Evolutionary conservation across 1,140 invertebrate genomes (phyloP).

Genomic region (Proales similis): DNA sequence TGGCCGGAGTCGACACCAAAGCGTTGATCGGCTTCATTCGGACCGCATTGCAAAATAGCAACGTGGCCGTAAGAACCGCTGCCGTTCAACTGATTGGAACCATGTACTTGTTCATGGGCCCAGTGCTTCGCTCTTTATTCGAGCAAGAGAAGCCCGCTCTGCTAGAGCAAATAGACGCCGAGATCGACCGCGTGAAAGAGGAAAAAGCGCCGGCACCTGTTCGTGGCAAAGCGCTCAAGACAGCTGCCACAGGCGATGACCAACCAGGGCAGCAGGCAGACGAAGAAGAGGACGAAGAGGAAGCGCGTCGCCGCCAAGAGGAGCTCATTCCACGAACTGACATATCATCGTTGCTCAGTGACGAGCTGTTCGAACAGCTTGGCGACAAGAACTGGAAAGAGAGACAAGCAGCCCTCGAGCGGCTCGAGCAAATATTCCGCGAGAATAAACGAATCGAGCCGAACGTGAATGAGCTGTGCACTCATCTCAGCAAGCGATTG

Average conservation of each 20-base stretch:
- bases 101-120: conserved; percentile 72
- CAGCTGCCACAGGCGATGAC: conserved; percentile 41
- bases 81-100: conserved; percentile 64
- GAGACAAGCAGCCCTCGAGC: conserved; percentile 71
- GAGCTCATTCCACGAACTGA: conserved; percentile 66
- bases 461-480: conserved; percentile 9
- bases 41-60: conserved; percentile 72
- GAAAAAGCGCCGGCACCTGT: conserved; percentile 59
- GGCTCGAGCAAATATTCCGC: conserved; percentile 62
- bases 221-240: conserved; percentile 56
- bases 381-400: conserved; percentile 91
- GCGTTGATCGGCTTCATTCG: conserved; percentile 69
- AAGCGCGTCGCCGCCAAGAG: conserved; percentile 57
- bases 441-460: conserved; percentile 21
- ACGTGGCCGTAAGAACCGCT: conserved; percentile 69
- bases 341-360: conserved; percentile 55
- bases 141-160: conserved; percentile 77
- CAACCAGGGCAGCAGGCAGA: conserved; percentile 49
- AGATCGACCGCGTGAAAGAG: conserved; percentile 66
- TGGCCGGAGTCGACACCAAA: conserved; percentile 69
- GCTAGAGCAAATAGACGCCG: conserved; percentile 74
- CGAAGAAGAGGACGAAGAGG: conserved; percentile 43
- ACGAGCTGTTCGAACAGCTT: conserved; percentile 63
- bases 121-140: conserved; percentile 66
- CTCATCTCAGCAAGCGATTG: conserved; percentile 27